Percentiles rank a stretch among this genome's conserved stretches.
Evolutionary conservation across 2,113 vertebrate species (phyloP).

Genomic region (Gambusia holbrooki): DNA sequence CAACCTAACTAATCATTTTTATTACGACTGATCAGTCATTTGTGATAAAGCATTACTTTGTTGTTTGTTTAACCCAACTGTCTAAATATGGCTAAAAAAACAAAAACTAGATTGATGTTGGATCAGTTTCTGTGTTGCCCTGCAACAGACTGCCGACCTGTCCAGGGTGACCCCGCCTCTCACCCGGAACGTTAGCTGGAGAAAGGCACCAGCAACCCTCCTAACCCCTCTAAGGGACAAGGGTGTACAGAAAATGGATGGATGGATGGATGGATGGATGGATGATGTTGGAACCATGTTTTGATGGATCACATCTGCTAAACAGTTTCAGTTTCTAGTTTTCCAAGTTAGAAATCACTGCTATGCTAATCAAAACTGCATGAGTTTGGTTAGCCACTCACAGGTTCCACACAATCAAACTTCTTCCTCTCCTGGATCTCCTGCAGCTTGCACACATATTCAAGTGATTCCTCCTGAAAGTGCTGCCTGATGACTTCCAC

Average conservation of each 20-base stretch:
- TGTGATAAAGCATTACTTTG: too few relatives aligned
- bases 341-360: background rate
- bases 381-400: constrained; percentile 78
- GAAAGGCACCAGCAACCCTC: too few relatives aligned
- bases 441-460: constrained; percentile 96
- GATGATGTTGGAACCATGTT: background rate
- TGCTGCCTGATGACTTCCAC: constrained; percentile 90
- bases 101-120: background rate
- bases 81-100: background rate
- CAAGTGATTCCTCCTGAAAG: constrained; percentile 94
- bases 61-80: background rate
- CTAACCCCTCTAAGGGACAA: too few relatives aligned
- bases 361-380: background rate
- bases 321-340: background rate
- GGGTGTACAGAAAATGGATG: too few relatives aligned
- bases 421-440: constrained; percentile 99
- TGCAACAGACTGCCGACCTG: too few relatives aligned
- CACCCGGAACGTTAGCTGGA: too few relatives aligned
- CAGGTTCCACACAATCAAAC: constrained; percentile 98
- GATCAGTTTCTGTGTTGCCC: background rate
- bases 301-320: background rate
- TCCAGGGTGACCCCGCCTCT: too few relatives aligned
- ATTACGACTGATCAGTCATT: too few relatives aligned
- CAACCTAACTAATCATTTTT: too few relatives aligned
- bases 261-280: too few relatives aligned